Conservation (phyloP, 2,797 vertebrate genomes). For the Apogon talboti region DNA sequence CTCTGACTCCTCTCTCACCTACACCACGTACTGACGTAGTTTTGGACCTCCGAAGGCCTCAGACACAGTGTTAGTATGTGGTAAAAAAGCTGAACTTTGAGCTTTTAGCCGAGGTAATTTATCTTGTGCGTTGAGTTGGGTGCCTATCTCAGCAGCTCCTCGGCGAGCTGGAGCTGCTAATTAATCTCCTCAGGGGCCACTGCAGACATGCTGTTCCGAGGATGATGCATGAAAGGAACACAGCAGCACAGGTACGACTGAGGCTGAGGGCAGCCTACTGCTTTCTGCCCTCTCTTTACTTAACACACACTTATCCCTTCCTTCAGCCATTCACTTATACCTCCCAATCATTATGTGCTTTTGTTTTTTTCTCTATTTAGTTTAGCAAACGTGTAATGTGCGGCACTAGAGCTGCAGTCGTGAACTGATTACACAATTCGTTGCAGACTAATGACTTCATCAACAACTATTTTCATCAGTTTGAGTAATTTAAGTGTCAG, state of each 20-base stretch:
- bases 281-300: conserved; percentile 10
- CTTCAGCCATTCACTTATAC: too few relatives aligned
- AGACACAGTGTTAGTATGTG: conserved; percentile 38
- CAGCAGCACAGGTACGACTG: conserved; percentile 38
- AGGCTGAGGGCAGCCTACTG: conserved; percentile 18
- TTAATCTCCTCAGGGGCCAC: conserved; percentile 68
- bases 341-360: too few relatives aligned
- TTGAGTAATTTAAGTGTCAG: too few relatives aligned
- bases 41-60: conserved; percentile 40
- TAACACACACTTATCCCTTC: too few relatives aligned
- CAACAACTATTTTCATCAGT: too few relatives aligned
- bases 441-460: too few relatives aligned
- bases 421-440: too few relatives aligned
- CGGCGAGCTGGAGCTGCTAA: conserved; percentile 58
- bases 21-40: conserved; percentile 28
- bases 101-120: conserved; percentile 66
- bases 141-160: conserved; percentile 71
- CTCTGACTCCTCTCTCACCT: neutral
- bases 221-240: conserved; percentile 70
- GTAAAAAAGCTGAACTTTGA: conserved; percentile 77
- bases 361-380: too few relatives aligned
- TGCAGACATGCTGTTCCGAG: conserved; percentile 57
- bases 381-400: too few relatives aligned
- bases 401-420: too few relatives aligned
- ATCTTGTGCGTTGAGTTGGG: conserved; percentile 62